These are phyloP conservation scores for Coregonus clupeaformis DNA, from an alignment of 2,113 vertebrate genomes.

Conservation along the genomic window DNA sequence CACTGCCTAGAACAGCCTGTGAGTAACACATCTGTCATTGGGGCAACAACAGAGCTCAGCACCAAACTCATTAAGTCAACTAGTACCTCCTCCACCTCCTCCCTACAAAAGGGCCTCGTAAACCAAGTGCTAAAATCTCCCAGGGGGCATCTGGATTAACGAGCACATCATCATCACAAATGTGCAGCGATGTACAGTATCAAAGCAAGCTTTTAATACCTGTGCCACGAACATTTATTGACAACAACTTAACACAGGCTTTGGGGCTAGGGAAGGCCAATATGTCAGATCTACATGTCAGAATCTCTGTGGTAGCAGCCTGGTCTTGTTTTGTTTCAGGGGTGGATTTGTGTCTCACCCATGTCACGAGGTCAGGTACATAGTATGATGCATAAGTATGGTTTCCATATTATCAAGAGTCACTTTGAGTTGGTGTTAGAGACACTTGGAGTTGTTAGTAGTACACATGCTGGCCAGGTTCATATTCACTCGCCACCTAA, in stretches of 20 bases:
- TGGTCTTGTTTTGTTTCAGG: not conserved
- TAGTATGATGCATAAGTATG: no score
- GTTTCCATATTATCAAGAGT: no score
- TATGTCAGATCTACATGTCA: conserved; percentile 22
- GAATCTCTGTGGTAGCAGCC: not conserved
- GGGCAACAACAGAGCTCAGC: not conserved
- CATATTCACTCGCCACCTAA: no score
- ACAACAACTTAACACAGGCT: conserved; percentile 45
- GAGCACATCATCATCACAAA: conserved; percentile 34
- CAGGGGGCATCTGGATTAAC: conserved; percentile 37
- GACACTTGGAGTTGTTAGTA: no score
- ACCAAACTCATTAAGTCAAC: conserved; percentile 32
- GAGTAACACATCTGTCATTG: conserved; percentile 2
- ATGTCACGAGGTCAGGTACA: no score
- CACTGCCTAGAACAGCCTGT: no score
- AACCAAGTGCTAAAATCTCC: conserved; percentile 46
- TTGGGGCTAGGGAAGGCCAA: conserved; percentile 20
- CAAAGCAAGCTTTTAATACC: conserved; percentile 39
- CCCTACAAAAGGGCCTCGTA: conserved; percentile 41
- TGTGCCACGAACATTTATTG: conserved; percentile 40
- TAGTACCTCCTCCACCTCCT: conserved; percentile 25
- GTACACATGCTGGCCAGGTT: no score
- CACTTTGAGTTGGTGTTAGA: no score
- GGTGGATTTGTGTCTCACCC: no score
- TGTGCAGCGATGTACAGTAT: conserved; percentile 31